Conservation (phyloP, 2,113 vertebrate species). For the Nematolebias whitei region DNA sequence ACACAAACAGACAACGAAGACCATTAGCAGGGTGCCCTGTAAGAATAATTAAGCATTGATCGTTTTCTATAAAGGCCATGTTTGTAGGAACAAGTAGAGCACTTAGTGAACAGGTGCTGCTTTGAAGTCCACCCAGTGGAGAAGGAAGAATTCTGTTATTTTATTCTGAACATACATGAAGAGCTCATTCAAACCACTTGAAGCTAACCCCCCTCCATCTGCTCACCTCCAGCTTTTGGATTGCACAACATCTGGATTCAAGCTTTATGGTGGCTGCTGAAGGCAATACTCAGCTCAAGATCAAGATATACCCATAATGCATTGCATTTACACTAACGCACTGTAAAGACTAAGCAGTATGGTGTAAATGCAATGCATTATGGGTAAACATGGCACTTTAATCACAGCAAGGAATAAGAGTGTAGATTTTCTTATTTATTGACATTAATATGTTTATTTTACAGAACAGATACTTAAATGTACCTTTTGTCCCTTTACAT, state of each 20-base stretch:
- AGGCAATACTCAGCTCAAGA: too few species aligned
- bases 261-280: too few species aligned
- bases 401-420: too few species aligned
- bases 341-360: too few species aligned
- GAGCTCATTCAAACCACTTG: constrained; percentile 10
- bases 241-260: neutral
- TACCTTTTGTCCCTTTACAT: neutral
- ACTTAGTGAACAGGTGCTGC: neutral
- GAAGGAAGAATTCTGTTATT: neutral
- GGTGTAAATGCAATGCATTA: too few species aligned
- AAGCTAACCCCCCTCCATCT: constrained; percentile 5
- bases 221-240: neutral
- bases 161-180: neutral
- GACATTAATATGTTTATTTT: too few species aligned
- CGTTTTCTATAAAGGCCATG: neutral
- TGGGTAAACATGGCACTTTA: too few species aligned
- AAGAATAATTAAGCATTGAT: neutral
- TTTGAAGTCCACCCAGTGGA: constrained; percentile 9
- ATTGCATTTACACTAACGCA: too few species aligned
- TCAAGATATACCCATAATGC: too few species aligned
- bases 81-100: neutral
- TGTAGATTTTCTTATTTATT: too few species aligned
- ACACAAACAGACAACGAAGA: neutral
- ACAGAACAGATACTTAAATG: too few species aligned
- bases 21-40: neutral